Evolutionary conservation across 2,797 vertebrate genomes (phyloP).

Genomic region (Hypotaenidia okinawae): DNA sequence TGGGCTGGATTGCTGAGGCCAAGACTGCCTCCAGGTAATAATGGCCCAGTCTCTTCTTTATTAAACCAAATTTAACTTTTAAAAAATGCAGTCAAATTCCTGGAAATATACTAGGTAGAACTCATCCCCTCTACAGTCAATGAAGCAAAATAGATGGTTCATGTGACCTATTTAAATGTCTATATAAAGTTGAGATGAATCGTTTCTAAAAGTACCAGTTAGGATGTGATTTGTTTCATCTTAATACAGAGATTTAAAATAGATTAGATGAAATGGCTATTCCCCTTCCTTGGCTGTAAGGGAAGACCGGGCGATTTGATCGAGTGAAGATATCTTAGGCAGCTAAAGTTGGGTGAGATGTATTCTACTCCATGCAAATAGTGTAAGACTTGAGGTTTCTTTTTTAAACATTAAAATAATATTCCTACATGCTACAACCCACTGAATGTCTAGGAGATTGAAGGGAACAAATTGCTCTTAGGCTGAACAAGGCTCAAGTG

Average conservation of each 20-base stretch:
- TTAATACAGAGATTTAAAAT: slow-evolving; percentile 23
- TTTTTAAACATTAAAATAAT: not conserved
- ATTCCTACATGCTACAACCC: not conserved
- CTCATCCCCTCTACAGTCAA: not conserved
- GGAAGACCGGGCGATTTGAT: not conserved
- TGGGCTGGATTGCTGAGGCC: not conserved
- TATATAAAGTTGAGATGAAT: slow-evolving; percentile 10
- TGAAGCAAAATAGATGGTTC: not conserved
- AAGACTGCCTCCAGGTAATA: not conserved
- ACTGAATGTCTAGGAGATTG: not conserved
- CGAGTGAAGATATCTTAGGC: not conserved
- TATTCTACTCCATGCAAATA: too few species aligned
- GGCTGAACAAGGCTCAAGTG: not conserved
- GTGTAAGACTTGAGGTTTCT: too few species aligned
- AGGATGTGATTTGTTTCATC: slow-evolving; percentile 17
- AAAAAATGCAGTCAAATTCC: not conserved
- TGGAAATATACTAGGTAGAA: not conserved
- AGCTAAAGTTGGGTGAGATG: not conserved
- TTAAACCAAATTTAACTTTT: not conserved
- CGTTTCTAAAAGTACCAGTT: slow-evolving; percentile 1
- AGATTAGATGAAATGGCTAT: not conserved
- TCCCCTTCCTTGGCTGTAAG: not conserved
- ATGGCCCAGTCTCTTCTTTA: not conserved
- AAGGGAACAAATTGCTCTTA: not conserved
- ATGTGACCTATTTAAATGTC: not conserved